These are phyloP conservation scores for Andrena chrysosceles DNA, from an alignment of 2,888 invertebrate species.

Conservation along the genomic window DNA sequence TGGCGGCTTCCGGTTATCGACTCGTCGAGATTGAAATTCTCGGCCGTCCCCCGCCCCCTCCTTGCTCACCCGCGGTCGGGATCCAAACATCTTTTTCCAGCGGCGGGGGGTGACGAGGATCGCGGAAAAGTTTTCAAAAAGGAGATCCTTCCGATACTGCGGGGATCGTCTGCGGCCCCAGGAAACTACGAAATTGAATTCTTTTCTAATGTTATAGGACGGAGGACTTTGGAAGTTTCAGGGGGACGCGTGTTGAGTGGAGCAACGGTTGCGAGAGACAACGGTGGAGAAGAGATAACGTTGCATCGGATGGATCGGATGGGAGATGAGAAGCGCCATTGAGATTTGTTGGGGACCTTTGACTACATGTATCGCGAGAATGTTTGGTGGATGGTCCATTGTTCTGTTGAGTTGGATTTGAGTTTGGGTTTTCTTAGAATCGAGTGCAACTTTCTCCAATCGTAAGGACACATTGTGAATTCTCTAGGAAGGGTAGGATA, in stretches of 20 bases:
- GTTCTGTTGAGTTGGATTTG: too few species aligned
- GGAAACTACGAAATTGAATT: conserved; percentile 25
- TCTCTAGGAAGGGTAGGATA: not conserved
- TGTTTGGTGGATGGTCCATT: too few species aligned
- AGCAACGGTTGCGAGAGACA: not conserved
- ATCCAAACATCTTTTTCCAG: conserved; percentile 37
- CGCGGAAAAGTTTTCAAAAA: conserved; percentile 11
- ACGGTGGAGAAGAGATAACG: not conserved
- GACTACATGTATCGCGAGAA: too few species aligned
- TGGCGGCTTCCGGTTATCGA: conserved; percentile 62
- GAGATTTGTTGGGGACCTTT: too few species aligned
- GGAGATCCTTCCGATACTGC: conserved; percentile 16
- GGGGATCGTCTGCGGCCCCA: not conserved
- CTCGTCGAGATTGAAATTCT: conserved; percentile 69
- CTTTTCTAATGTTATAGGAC: conserved; percentile 17
- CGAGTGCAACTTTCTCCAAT: too few species aligned
- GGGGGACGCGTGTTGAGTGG: not conserved
- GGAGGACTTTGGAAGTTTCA: not conserved
- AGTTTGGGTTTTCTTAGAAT: too few species aligned
- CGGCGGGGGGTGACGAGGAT: conserved; percentile 14
- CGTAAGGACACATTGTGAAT: too few species aligned
- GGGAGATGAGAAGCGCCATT: not conserved
- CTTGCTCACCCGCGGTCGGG: not conserved
- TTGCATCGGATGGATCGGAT: not conserved
- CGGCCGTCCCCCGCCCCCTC: conserved; percentile 5